These are phyloP conservation scores for Astyanax mexicanus DNA, from an alignment of 2,797 vertebrate genomes.

Conservation along the genomic window DNA sequence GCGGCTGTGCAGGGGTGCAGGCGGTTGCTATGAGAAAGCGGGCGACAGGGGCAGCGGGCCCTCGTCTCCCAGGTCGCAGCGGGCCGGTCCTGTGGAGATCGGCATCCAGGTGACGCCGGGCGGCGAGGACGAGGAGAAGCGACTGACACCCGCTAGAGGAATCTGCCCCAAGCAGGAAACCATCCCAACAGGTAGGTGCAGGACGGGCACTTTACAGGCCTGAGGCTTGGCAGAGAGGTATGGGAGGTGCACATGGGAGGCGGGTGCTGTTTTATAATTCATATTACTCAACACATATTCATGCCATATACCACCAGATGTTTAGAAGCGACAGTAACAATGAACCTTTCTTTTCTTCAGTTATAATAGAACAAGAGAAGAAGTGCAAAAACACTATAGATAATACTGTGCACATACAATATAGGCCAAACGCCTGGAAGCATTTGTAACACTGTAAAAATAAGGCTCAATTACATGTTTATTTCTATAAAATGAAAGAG, in stretches of 20 bases:
- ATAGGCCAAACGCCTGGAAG: too few relatives aligned
- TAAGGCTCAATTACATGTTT: too few relatives aligned
- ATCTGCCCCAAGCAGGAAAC: conserved; percentile 98
- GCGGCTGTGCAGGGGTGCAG: conserved; percentile 86
- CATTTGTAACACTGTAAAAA: too few relatives aligned
- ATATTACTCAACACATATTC: background rate
- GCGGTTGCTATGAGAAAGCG: conserved; percentile 88
- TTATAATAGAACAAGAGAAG: too few relatives aligned
- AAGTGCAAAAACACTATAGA: too few relatives aligned
- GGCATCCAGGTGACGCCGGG: conserved; percentile 96
- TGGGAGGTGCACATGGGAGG: background rate
- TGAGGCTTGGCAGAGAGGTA: conserved; percentile 17
- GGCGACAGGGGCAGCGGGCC: conserved; percentile 85
- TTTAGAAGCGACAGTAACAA: too few relatives aligned
- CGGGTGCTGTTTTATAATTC: background rate
- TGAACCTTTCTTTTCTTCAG: too few relatives aligned
- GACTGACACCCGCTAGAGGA: conserved; percentile 82
- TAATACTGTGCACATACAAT: too few relatives aligned
- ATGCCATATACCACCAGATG: background rate
- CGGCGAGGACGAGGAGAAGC: conserved; percentile 77
- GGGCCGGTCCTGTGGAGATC: conserved; percentile 93
- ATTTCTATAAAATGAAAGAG: too few relatives aligned
- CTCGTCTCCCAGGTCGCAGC: conserved; percentile 78
- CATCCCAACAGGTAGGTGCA: conserved; percentile 80
- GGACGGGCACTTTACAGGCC: conserved; percentile 8